Evolutionary conservation across 1,140 invertebrate species (phyloP).

Genomic region (Nautilus pompilius): DNA sequence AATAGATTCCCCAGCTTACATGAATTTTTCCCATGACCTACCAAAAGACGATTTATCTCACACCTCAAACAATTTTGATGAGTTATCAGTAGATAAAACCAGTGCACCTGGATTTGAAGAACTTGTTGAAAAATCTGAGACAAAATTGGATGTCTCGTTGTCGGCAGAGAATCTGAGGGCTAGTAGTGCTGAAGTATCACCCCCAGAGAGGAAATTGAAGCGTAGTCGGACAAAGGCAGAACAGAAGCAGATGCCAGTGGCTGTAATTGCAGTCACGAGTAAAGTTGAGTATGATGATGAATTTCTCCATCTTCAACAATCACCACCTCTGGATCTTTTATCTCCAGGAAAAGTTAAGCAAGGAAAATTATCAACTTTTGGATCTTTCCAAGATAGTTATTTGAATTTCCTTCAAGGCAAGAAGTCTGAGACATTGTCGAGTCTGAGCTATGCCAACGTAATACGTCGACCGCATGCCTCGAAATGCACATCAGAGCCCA

Average conservation of each 20-base stretch:
- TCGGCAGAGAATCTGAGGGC: conserved; percentile 9
- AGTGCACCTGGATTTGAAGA: background rate
- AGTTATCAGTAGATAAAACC: background rate
- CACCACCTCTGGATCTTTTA: conserved; percentile 7
- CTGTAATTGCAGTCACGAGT: conserved; percentile 12
- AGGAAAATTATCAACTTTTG: conserved; percentile 21
- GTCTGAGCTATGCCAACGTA: conserved; percentile 41
- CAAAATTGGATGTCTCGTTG: background rate
- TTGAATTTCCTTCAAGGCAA: conserved; percentile 49
- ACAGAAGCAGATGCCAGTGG: conserved; percentile 18
- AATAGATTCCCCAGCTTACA: background rate
- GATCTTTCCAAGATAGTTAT: conserved; percentile 45
- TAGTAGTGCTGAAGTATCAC: conserved; percentile 6
- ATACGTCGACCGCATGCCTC: conserved; percentile 45
- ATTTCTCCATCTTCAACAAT: conserved; percentile 18
- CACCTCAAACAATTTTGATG: background rate
- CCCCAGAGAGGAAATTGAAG: conserved; percentile 3
- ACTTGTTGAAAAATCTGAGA: no score
- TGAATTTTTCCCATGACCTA: background rate
- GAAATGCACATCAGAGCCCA: conserved; percentile 48
- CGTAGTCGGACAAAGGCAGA: conserved; percentile 12
- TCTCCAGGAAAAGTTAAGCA: conserved; percentile 12
- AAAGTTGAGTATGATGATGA: conserved; percentile 26
- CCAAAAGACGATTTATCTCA: background rate
- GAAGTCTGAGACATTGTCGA: conserved; percentile 51